Evolutionary conservation across 2,888 invertebrate genomes (phyloP).

Genomic region (Bibio marci): DNA sequence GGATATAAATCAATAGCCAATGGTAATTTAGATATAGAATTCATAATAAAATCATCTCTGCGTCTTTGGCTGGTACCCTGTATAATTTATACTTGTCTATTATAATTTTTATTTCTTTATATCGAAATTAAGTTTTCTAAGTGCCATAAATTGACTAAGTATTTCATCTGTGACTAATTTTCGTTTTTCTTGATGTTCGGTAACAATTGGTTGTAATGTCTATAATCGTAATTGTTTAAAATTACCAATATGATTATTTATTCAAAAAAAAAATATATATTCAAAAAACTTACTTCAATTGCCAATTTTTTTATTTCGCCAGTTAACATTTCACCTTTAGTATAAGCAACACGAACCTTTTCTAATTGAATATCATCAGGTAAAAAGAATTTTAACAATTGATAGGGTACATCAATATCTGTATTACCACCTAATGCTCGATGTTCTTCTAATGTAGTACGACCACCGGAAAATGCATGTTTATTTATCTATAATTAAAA

Average conservation of each 20-base stretch:
- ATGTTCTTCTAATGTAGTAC: constrained; percentile 86
- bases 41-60: too few relatives aligned
- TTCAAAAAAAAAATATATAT: background rate
- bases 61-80: too few relatives aligned
- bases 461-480: constrained; percentile 96
- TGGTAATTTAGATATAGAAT: too few relatives aligned
- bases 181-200: constrained; percentile 65
- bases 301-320: constrained; percentile 89
- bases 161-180: constrained; percentile 70
- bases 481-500: constrained; percentile 53
- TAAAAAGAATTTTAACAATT: constrained; percentile 86
- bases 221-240: too few relatives aligned
- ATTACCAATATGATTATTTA: background rate
- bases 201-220: constrained; percentile 57
- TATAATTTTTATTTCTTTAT: too few relatives aligned
- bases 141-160: constrained; percentile 67
- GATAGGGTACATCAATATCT: constrained; percentile 86
- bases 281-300: constrained; percentile 37
- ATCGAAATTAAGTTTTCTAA: constrained; percentile 51
- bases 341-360: constrained; percentile 35
- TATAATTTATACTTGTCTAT: too few relatives aligned
- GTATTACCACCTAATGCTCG: constrained; percentile 82
- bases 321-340: constrained; percentile 66
- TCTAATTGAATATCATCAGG: constrained; percentile 81
- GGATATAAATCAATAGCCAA: too few relatives aligned